Base-by-base conservation (phyloP, 2,797 vertebrate genomes). In the Spheniscus humboldti region DNA sequence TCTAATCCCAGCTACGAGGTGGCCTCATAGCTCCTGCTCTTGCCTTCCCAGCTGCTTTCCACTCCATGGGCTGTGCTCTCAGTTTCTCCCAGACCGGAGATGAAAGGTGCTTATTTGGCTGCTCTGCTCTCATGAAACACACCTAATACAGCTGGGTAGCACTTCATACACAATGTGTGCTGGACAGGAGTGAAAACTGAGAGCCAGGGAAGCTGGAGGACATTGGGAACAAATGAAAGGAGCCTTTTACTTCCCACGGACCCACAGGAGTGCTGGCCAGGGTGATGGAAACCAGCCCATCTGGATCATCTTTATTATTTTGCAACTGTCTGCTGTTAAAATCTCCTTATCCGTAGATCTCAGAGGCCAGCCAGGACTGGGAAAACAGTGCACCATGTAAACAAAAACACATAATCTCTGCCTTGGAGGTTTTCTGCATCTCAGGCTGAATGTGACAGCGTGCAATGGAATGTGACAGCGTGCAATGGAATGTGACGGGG, bases 51-150 rank as follows among this genome's bases (percentile, higher is more conserved):
- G 25, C 15, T 25, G n/a, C 30, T 83, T 41, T 60, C 67, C 4
- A 2, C 18, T 31, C 47, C 3, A 0, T 0, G 0, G n/a, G 5
- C 10, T 23, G 8, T 47, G 50, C 64, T 64, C 31, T 41, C 43
- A 19, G 7, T 37, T 14, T 37, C 25, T 57, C 43, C 43, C 4
- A 0, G 37, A 52, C 6, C 1, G 0, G 56, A 71, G 22, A 18
- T n/a, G 28, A 33, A 76, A 64, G 43, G 13, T 25, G 10, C 7
- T 66, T 30, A 11, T 59, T 66, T 25, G 56, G 33, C 30, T 55
- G n/a, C 63, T 75, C 56, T 19, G 9, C 63, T 71, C 35, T 20
- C 33, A 23, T 18, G 28, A 60, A 57, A 11, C 11, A 18, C 7
- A 35, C 11, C 48, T 23, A 3, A 16, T 48, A 27, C 17, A 22